Conservation (phyloP, 2,888 invertebrate genomes). For the Lasioglossum morio region DNA sequence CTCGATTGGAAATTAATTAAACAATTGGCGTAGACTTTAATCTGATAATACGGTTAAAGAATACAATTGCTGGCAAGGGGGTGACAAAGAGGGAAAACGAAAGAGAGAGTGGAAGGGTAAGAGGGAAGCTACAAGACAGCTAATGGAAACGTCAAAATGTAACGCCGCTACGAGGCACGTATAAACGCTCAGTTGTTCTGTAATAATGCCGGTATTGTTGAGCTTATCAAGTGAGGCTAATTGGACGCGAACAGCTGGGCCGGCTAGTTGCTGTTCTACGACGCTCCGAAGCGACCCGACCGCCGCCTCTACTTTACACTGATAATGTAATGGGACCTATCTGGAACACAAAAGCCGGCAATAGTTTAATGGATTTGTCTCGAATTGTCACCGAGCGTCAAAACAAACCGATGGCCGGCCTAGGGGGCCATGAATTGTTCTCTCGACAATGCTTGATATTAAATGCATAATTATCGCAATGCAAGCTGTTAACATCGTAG, state of each 20-base stretch:
- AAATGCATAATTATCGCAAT: slow-evolving; percentile 54
- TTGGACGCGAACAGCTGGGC: slow-evolving; percentile 83
- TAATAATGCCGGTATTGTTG: slow-evolving; percentile 83
- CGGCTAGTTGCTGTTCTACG: slow-evolving; percentile 69
- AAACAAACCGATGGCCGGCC: slow-evolving; percentile 73
- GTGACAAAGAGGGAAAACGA: slow-evolving; percentile 18
- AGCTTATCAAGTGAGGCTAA: slow-evolving; percentile 84
- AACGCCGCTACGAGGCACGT: slow-evolving; percentile 75
- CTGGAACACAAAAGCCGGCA: slow-evolving; percentile 81
- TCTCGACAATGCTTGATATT: slow-evolving; percentile 40
- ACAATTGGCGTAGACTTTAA: slow-evolving; percentile 22
- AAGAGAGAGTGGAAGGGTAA: slow-evolving; percentile 14
- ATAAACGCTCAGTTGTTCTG: slow-evolving; percentile 79
- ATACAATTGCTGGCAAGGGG: background rate
- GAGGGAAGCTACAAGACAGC: slow-evolving; percentile 37
- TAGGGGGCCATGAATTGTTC: slow-evolving; percentile 31
- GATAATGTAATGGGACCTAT: slow-evolving; percentile 83
- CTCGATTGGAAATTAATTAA: background rate
- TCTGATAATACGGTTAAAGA: slow-evolving; percentile 11
- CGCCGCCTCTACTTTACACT: slow-evolving; percentile 79
- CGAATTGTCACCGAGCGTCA: slow-evolving; percentile 78
- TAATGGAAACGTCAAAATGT: slow-evolving; percentile 77
- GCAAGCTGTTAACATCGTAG: slow-evolving; percentile 42
- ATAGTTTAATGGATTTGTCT: slow-evolving; percentile 81
- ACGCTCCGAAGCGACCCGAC: slow-evolving; percentile 61